Evolutionary conservation across 2,113 vertebrate genomes (phyloP).

Genomic region (Dissostichus mawsoni): DNA sequence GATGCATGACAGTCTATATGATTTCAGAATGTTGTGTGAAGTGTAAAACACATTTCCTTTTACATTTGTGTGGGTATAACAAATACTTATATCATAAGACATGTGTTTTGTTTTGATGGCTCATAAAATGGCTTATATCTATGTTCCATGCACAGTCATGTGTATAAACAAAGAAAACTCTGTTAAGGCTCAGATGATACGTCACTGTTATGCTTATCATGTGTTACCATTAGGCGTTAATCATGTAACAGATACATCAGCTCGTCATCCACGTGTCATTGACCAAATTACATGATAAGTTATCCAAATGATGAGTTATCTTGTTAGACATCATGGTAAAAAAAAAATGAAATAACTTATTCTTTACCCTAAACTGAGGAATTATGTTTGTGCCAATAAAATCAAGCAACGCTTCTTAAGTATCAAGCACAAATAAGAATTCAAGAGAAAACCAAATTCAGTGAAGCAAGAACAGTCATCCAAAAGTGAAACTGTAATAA

Average conservation of each 20-base stretch:
- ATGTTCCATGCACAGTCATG: constrained; percentile 15
- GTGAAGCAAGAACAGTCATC: too few species aligned
- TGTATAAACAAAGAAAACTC: background rate
- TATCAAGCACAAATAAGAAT: too few species aligned
- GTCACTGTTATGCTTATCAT: constrained; percentile 36
- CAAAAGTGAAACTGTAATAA: too few species aligned
- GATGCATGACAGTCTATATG: background rate
- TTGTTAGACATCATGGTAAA: constrained; percentile 14
- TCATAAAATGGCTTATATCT: background rate
- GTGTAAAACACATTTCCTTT: constrained; percentile 11
- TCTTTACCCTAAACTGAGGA: constrained; percentile 25
- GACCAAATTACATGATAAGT: constrained; percentile 6
- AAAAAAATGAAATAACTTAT: constrained; percentile 61
- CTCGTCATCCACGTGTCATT: background rate
- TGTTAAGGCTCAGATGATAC: constrained; percentile 27
- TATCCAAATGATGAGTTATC: constrained; percentile 19
- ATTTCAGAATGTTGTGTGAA: constrained; percentile 6
- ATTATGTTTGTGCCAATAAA: too few species aligned
- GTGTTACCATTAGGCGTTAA: constrained; percentile 37
- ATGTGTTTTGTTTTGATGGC: background rate
- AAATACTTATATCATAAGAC: background rate
- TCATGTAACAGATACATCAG: constrained; percentile 40
- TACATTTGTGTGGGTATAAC: constrained; percentile 14
- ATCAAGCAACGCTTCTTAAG: too few species aligned
- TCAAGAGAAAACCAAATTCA: too few species aligned